Evolutionary conservation across 2,113 vertebrate species (phyloP).

Genomic region (Protomyctophum bolini): DNA sequence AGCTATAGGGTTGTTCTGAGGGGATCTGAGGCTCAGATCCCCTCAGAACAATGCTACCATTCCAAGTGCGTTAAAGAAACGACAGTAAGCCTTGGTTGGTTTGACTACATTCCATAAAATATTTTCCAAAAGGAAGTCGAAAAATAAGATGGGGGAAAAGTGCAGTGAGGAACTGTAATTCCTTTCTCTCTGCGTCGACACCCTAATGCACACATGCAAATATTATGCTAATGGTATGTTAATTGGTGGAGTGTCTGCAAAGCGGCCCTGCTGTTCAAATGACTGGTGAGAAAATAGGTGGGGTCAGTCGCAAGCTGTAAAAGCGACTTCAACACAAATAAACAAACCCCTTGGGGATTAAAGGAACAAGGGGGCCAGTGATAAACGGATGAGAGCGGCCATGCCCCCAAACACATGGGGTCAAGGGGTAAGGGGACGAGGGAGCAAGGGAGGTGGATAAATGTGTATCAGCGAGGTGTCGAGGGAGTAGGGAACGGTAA

Average conservation of each 20-base stretch:
- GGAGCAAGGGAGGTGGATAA: slow-evolving; percentile 24
- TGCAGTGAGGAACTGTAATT: slow-evolving; percentile 72
- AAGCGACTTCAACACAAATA: slow-evolving; percentile 84
- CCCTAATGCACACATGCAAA: slow-evolving; percentile 85
- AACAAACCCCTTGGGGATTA: slow-evolving; percentile 82
- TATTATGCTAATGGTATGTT: slow-evolving; percentile 85
- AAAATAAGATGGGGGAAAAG: background rate
- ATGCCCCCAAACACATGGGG: slow-evolving; percentile 56
- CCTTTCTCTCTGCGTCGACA: slow-evolving; percentile 80
- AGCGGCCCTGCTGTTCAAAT: slow-evolving; percentile 84
- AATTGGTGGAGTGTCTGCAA: slow-evolving; percentile 81
- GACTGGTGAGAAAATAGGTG: slow-evolving; percentile 83
- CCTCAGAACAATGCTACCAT: slow-evolving; percentile 1
- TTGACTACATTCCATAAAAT: slow-evolving; percentile 60
- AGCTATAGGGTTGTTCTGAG: too few species aligned
- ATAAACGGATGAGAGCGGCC: slow-evolving; percentile 73
- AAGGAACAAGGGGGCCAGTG: slow-evolving; percentile 74
- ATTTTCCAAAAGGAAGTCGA: slow-evolving; percentile 23
- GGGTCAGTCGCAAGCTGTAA: slow-evolving; percentile 85
- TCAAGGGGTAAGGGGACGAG: slow-evolving; percentile 45
- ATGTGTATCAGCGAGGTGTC: slow-evolving; percentile 8
- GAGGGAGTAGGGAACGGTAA: slow-evolving; percentile 9
- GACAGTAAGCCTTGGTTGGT: slow-evolving; percentile 57
- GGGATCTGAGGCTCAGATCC: too few species aligned
- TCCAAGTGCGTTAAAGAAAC: slow-evolving; percentile 53